Evolutionary conservation across 2,113 vertebrate species (phyloP), one percentile per base, ranked within the genome.

Genomic region (Tamias sibiricus): DNA sequence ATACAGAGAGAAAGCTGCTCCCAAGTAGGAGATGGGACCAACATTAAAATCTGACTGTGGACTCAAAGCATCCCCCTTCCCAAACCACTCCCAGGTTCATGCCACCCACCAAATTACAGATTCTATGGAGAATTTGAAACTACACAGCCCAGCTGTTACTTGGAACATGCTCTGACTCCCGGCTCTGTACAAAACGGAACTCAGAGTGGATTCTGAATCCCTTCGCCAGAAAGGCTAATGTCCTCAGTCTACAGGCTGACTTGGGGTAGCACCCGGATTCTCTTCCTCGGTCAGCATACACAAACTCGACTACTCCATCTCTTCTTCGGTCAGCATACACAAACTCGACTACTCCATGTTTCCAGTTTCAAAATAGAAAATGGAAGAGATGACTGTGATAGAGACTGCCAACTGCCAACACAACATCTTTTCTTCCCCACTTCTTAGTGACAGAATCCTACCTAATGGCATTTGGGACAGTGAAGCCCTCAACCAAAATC

Each of bases 231-330:
- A 94, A 94, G 52, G 40, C 57, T 9, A 40, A 47, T 22, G 32
- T 8, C 40, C 47, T 68, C 6, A 4, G n/a, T 47, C 76, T 40
- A 42, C 72, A 3, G 44, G 57, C 30, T 77, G 69, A 40, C 42
- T 0, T 24, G 42, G 13, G 11, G 54, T 54, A 12, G 8, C 26
- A 12, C 10, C 8, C 54, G 19, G 32, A 71, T 49, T 20, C 42
- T n/a, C 57, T 74, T 57, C 57, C 26, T 59, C 1, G 2, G 7
- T 69, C 59, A 13, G 1, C 0, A n/a, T 5, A 2, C n/a, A 80
- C 40, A 64, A 71, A 66, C 32, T 64, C 52, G 35, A 90, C 32
- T 4, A 16, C 4, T 13, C 40, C 64, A 37, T 1, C 42, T n/a
- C 57, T 74, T 57, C 57, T 20, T 59, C 1, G 2, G 7, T 69